phyloP scores from a whole-genome alignment of 2,888 invertebrate species.

The Chaetogeoica ovagalla region DNA sequence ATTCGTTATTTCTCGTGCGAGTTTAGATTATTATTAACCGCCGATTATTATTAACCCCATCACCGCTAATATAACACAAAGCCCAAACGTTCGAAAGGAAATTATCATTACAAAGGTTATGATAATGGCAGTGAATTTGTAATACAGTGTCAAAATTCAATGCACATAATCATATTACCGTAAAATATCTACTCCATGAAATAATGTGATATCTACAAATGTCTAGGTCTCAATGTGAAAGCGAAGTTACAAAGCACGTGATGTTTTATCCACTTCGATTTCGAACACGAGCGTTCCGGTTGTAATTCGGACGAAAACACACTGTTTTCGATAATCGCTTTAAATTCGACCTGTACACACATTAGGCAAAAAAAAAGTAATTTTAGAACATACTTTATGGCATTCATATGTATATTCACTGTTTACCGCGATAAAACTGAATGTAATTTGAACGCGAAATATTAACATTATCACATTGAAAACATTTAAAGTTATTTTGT shows the following conservation, averaged over 20 bases:
- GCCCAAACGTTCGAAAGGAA: neutral
- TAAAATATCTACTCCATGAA: neutral
- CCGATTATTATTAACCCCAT: neutral
- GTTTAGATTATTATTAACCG: too few relatives aligned
- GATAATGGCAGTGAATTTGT: conserved; percentile 16
- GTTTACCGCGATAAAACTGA: neutral
- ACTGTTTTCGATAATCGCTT: neutral
- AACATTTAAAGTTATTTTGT: too few relatives aligned
- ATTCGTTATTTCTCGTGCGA: too few relatives aligned
- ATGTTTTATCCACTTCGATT: neutral
- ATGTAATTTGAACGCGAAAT: too few relatives aligned
- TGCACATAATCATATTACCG: neutral
- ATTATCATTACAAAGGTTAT: conserved; percentile 30
- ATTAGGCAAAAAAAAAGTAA: neutral
- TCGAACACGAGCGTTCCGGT: neutral
- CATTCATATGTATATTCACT: neutral
- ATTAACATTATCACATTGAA: too few relatives aligned
- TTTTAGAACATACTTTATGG: neutral
- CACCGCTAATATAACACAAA: too few relatives aligned
- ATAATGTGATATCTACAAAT: neutral
- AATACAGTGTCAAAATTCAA: neutral
- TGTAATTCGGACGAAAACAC: neutral
- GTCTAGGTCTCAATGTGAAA: neutral
- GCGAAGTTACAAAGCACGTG: neutral
- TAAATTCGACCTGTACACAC: neutral